Base-by-base conservation (phyloP, 1,140 invertebrate genomes). In the Polypedilum pembai region DNA sequence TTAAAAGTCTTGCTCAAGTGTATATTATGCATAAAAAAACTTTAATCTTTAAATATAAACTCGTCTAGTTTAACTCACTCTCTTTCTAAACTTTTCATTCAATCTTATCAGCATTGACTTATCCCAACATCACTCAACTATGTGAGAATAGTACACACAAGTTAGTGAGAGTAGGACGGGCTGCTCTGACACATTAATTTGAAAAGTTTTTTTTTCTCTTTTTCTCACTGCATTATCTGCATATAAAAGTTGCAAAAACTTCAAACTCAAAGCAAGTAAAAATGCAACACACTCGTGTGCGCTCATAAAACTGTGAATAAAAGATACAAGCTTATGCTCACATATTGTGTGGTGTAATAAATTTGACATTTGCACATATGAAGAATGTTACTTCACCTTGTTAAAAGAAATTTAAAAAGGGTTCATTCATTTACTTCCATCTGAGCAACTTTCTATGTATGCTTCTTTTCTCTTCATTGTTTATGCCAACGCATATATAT, bases 111-210 rank as follows among this genome's bases (percentile, higher is more conserved):
- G 18, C 7, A 69, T 69, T 69, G 65, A 69, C 65, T 69, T 69
- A 69, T 69, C 65, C 17, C 18, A 56, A 12, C 45, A 69, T 69
- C 65, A 69, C 17, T 69, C 65, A 69, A 56, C 45, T 56, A 56
- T 56, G 45, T 56, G 45, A 56, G n/a, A 56, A 56, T 33, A 33
- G 24, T 33, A 33, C 24, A 33, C 24, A 33, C 5, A 33, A 33
- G 24, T 33, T 33, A 5, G 24, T 33, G 24, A 45, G 15, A 3
- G 41, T 12, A 56, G 12, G 12, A 12, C 12, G 45, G n/a, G 45
- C 45, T 56, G 45, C 17, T 69, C 65, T 69, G 65, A 69, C 65
- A 69, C 65, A 20, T 69, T 69, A 69, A 69, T 69, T 69, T 21
- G 65, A 20, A 69, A 69, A 69, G 65, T 69, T 69, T 69, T 66